phyloP scores from a whole-genome alignment of 2,113 vertebrate species.

The Nyctereutes procyonoides region DNA sequence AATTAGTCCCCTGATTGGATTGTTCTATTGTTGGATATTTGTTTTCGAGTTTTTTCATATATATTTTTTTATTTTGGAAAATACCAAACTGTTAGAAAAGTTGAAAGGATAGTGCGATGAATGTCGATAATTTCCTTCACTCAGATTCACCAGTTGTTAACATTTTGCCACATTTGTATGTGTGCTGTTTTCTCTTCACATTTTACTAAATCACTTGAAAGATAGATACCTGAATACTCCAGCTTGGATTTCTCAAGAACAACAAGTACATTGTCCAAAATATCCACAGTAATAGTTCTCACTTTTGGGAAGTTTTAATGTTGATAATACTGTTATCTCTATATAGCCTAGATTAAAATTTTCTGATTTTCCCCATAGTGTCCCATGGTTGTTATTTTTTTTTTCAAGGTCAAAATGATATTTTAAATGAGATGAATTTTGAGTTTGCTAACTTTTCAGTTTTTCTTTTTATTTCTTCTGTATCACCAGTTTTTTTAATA shows the following conservation, averaged over 20 bases:
- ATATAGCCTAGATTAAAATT: background rate
- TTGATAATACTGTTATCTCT: background rate
- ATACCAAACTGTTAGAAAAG: background rate
- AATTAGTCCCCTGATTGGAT: background rate
- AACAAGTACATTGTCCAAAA: background rate
- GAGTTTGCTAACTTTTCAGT: background rate
- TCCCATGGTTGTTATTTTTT: background rate
- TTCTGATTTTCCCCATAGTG: background rate
- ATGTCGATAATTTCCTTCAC: background rate
- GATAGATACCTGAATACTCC: background rate
- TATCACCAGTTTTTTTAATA: no score
- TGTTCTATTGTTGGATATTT: background rate
- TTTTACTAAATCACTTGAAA: constrained; percentile 18
- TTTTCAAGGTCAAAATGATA: background rate
- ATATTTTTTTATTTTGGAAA: background rate
- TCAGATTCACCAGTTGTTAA: background rate
- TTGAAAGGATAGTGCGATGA: background rate
- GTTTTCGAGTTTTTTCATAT: background rate
- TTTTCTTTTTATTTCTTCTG: background rate
- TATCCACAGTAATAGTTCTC: background rate
- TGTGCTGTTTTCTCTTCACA: background rate
- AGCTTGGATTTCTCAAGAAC: constrained; percentile 8
- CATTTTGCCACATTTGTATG: background rate
- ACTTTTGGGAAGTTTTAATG: background rate
- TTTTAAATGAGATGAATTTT: background rate